A percentile compares a stretch with the other conserved stretches of the same genome.
These are phyloP conservation scores for Hetaerina americana DNA, from an alignment of 1,140 invertebrate species.

Conservation along the genomic window DNA sequence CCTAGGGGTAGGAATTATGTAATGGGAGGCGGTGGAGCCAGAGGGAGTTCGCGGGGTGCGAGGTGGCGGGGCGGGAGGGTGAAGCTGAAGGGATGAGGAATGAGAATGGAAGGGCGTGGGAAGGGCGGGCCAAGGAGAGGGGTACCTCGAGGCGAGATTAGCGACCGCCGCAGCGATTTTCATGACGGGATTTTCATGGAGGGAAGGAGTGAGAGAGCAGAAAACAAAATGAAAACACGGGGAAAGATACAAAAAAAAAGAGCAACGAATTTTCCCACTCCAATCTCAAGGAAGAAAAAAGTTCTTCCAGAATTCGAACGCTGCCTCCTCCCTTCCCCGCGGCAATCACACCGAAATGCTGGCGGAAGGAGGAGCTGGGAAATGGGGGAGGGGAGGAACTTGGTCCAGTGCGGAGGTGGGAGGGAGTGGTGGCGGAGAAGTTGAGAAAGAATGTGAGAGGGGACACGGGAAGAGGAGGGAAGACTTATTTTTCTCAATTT, in stretches of 20 bases:
- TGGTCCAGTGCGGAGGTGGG: too few species aligned
- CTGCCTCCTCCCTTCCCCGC: not conserved
- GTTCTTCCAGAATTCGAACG: not conserved
- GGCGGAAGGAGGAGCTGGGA: not conserved
- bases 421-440: too few species aligned
- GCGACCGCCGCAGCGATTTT: not conserved
- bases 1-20: not conserved
- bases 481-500: too few species aligned
- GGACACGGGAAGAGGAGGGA: too few species aligned
- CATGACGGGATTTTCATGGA: not conserved
- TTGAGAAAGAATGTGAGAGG: too few species aligned
- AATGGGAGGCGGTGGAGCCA: not conserved
- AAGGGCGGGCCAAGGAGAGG: too few species aligned
- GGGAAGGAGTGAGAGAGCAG: not conserved
- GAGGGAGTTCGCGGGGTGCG: not conserved
- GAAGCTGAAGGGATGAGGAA: not conserved
- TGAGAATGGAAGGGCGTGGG: not conserved
- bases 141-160: not conserved
- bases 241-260: not conserved
- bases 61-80: not conserved
- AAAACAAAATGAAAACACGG: slow-evolving; percentile 3
- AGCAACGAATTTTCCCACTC: not conserved
- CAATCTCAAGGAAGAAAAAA: not conserved
- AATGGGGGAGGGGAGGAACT: too few species aligned
- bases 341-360: not conserved